A percentile compares a stretch with the other conserved stretches of the same genome.
These are phyloP conservation scores for Leucozona laternaria DNA, from an alignment of 2,888 invertebrate species.

Conservation along the genomic window DNA sequence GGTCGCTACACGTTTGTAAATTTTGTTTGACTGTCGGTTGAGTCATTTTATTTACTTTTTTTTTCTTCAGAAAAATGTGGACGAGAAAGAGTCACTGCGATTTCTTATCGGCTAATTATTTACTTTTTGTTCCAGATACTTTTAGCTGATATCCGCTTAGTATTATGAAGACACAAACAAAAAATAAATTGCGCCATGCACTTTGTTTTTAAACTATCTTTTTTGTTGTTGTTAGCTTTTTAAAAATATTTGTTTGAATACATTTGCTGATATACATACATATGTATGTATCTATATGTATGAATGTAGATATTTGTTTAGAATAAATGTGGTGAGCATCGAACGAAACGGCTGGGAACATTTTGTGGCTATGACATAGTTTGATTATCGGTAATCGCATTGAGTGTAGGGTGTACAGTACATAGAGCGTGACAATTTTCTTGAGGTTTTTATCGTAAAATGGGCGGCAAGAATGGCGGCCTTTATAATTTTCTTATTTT, in stretches of 20 bases:
- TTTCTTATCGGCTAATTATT: conserved; percentile 68
- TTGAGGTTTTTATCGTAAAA: conserved; percentile 23
- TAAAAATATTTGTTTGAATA: conserved; percentile 31
- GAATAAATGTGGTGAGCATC: neutral
- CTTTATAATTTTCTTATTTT: neutral
- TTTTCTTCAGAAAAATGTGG: neutral
- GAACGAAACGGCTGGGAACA: neutral
- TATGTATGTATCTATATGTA: too few species aligned
- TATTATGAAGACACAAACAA: neutral
- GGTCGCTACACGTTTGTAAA: neutral
- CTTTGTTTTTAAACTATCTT: conserved; percentile 14
- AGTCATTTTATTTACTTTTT: conserved; percentile 26
- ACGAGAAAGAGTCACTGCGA: conserved; percentile 38
- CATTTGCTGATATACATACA: conserved; percentile 11
- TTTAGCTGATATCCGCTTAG: conserved; percentile 46
- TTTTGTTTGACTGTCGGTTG: conserved; percentile 13
- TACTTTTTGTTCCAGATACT: conserved; percentile 66
- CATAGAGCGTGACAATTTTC: conserved; percentile 18
- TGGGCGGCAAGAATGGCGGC: neutral
- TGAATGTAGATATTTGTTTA: neutral
- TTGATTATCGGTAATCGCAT: conserved; percentile 35
- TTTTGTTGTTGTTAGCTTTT: conserved; percentile 22
- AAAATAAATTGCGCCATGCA: conserved; percentile 35
- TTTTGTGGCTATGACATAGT: conserved; percentile 26
- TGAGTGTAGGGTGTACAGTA: conserved; percentile 17